Base-by-base conservation (phyloP, 2,113 vertebrate genomes). In the Uria lomvia region DNA sequence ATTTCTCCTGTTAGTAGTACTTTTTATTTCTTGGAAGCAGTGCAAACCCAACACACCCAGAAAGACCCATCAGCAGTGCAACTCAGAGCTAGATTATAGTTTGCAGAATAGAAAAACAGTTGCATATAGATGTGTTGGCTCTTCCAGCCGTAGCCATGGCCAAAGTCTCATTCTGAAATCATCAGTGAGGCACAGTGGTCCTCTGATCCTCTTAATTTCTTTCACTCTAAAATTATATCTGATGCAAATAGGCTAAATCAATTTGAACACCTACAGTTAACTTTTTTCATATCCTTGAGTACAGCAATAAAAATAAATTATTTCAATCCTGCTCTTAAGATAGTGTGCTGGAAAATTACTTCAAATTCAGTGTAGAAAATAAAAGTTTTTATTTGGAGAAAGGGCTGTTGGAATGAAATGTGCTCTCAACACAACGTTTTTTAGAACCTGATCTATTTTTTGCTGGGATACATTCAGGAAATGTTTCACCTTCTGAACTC, bases 141-240 rank as follows among this genome's bases (percentile, higher is more conserved):
- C 47, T 71, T 93, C 45, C 34, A 43, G 40, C 47, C 56, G 20
- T 59, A 84, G 62, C 52, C 36, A 3, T 80, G 53, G 66, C 75
- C 71, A 75, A 2, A 80, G 49, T 30, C 55, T 88, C 45, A 49
- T 93, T 96, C 49, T 75, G 42, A 76, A 92, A 27, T 83, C 78
- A 88, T 40, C 49, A 26, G 58, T 76, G 56, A 82, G 91, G 74
- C 84, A 68, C 58, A 22, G 43, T 43, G 56, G 53, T 82, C 13
- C 58, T 83, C 56, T 96, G 94, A 90, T 92, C 90, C 75, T 88
- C 90, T 90, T 90, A 88, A 83, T 53, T 71, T 85, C 74, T 78
- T 94, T 73, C 42, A 40, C 52, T 94, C 30, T 56, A 8, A 80
- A 93, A 76, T 59, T 38, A 5, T 77, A 71, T 82, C 84, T 94